Conservation (phyloP, 2,888 invertebrate species). For the Erebia palarica region DNA sequence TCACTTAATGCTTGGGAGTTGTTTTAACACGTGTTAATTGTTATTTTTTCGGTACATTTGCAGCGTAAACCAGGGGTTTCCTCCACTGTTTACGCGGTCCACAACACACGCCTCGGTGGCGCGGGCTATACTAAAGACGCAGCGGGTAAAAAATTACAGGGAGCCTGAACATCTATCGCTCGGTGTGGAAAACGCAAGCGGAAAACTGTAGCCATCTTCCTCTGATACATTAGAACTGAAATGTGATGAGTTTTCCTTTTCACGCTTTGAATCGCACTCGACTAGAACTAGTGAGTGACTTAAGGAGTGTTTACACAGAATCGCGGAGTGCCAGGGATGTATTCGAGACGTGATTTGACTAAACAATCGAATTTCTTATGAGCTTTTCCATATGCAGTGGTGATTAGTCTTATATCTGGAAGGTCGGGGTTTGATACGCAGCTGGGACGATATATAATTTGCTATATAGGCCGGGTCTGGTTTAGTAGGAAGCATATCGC, state of each 20-base stretch:
- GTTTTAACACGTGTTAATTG: conserved; percentile 50
- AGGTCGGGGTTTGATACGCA: no score
- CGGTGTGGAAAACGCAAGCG: conserved; percentile 56
- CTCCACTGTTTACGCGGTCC: conserved; percentile 48
- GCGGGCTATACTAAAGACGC: conserved; percentile 65
- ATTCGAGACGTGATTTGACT: not conserved
- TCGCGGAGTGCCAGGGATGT: not conserved
- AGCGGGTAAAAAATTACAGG: conserved; percentile 60
- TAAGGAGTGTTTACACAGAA: conserved; percentile 12
- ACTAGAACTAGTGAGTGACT: conserved; percentile 15
- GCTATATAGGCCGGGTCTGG: no score
- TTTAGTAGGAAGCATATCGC: no score
- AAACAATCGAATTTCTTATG: not conserved
- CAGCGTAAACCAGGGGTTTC: conserved; percentile 54
- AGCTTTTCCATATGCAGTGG: no score
- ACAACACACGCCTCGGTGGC: conserved; percentile 61
- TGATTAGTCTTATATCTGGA: no score
- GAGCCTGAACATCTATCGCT: conserved; percentile 47
- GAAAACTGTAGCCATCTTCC: conserved; percentile 60
- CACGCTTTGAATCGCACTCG: conserved; percentile 33
- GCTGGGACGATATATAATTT: no score
- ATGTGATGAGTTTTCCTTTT: conserved; percentile 52
- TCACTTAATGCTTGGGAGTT: conserved; percentile 39
- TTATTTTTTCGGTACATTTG: conserved; percentile 47
- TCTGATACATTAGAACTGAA: conserved; percentile 42